Evolutionary conservation across 2,797 vertebrate species (phyloP).

Genomic region (Avahi laniger): DNA sequence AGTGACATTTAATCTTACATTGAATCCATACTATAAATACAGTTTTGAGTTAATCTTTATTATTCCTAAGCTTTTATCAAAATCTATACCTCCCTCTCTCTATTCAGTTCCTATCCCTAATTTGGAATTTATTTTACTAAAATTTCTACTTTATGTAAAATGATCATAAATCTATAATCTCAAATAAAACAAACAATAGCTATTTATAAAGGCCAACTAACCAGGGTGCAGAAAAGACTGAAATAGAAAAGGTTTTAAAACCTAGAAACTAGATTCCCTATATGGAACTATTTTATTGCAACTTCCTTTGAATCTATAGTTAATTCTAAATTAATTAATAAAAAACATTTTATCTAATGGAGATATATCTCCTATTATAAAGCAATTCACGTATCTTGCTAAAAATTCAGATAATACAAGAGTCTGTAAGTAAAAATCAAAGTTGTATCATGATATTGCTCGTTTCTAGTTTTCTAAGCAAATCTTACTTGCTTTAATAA

Average conservation of each 20-base stretch:
- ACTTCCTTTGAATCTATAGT: background rate
- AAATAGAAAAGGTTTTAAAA: conserved; percentile 41
- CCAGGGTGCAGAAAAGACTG: background rate
- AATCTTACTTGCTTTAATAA: background rate
- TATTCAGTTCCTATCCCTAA: background rate
- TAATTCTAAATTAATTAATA: conserved; percentile 36
- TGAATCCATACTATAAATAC: background rate
- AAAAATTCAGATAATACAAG: conserved; percentile 30
- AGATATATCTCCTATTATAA: conserved; percentile 17
- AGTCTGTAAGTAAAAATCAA: background rate
- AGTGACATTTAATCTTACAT: background rate
- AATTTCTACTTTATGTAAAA: conserved; percentile 35
- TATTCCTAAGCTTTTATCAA: background rate
- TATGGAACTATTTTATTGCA: background rate
- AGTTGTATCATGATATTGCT: background rate
- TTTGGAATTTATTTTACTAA: conserved; percentile 25
- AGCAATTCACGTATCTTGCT: background rate
- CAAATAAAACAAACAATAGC: conserved; percentile 8
- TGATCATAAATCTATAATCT: background rate
- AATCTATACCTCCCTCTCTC: background rate
- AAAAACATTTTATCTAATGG: background rate
- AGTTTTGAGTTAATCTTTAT: background rate
- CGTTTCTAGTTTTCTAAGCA: conserved; percentile 19
- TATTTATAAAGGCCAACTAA: conserved; percentile 3
- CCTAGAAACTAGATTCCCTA: background rate